A percentile compares a stretch with the other conserved stretches of the same genome.
Evolutionary conservation across 2,888 invertebrate species (phyloP).

Genomic region (Thysanoteuthis rhombus): DNA sequence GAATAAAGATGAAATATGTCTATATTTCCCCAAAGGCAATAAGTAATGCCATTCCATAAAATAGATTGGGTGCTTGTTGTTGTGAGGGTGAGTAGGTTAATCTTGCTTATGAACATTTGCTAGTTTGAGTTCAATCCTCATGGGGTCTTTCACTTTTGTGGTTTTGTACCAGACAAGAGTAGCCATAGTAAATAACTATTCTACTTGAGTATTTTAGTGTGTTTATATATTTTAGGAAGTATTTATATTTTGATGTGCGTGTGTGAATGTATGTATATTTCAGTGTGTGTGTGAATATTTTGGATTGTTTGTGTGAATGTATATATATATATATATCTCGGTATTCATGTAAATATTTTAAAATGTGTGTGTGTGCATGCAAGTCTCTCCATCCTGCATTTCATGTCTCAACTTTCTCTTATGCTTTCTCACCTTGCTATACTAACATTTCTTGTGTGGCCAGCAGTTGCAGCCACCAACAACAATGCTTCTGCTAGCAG

Average conservation of each 20-base stretch:
- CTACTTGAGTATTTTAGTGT: neutral
- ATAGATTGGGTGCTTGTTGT: too few relatives aligned
- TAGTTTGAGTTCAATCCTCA: neutral
- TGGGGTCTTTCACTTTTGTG: neutral
- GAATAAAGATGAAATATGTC: too few relatives aligned
- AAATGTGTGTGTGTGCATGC: neutral
- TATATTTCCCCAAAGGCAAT: too few relatives aligned
- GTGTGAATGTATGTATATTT: neutral
- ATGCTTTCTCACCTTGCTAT: neutral
- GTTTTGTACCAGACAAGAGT: neutral
- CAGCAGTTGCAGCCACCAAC: slow-evolving; percentile 27
- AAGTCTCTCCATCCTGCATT: slow-evolving; percentile 34
- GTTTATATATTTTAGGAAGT: neutral
- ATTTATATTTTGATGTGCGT: neutral
- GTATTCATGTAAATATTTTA: neutral
- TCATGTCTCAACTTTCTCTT: neutral
- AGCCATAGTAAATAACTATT: neutral
- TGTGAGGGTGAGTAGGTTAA: neutral
- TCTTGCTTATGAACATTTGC: neutral
- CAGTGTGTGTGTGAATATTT: neutral
- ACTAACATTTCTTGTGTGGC: neutral
- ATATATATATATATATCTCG: neutral
- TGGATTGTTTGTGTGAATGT: neutral
- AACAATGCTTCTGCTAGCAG: slow-evolving; percentile 25
- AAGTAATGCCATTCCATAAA: too few relatives aligned